These are phyloP conservation scores for Aromia moschata DNA, from an alignment of 2,888 invertebrate species.

Conservation along the genomic window DNA sequence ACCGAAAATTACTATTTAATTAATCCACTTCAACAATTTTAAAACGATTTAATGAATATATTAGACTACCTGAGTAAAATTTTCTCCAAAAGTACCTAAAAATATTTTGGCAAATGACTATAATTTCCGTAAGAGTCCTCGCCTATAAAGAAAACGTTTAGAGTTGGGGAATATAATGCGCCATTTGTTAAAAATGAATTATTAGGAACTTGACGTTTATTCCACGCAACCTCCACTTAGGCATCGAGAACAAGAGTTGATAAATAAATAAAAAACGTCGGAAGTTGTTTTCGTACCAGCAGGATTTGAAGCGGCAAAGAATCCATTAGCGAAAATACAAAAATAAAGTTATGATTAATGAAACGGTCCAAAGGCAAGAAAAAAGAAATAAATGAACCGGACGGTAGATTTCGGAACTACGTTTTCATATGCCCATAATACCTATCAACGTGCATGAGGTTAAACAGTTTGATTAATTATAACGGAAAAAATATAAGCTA, in stretches of 20 bases:
- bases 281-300: not conserved
- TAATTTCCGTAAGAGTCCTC: too few relatives aligned
- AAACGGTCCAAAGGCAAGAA: not conserved
- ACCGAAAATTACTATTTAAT: too few relatives aligned
- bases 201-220: not conserved
- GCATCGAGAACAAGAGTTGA: not conserved
- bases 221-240: not conserved
- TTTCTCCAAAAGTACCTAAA: too few relatives aligned
- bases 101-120: too few relatives aligned
- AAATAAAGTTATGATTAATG: conserved; percentile 18
- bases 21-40: too few relatives aligned
- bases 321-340: conserved; percentile 4
- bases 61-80: too few relatives aligned
- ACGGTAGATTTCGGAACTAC: not conserved
- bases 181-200: not conserved
- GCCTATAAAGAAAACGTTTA: too few relatives aligned
- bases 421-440: not conserved
- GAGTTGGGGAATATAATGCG: too few relatives aligned
- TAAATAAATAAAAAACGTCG: not conserved
- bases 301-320: conserved; percentile 1
- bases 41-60: too few relatives aligned
- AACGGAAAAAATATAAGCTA: too few relatives aligned
- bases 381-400: conserved; percentile 1
- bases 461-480: not conserved
- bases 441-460: not conserved